phyloP scores from a whole-genome alignment of 2,797 vertebrate genomes.

The Micrastur ruficollis region DNA sequence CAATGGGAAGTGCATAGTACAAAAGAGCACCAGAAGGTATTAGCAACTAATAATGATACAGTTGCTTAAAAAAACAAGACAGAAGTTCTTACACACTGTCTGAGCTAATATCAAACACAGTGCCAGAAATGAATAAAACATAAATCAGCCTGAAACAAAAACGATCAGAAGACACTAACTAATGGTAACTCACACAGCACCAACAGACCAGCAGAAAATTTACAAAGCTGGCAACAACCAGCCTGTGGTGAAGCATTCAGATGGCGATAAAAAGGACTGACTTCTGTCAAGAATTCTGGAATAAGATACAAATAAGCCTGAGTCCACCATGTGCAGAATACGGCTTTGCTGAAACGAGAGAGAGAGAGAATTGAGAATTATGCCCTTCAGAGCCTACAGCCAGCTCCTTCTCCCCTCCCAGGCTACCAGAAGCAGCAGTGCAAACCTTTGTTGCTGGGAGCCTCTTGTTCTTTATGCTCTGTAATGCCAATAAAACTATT shows the following conservation, averaged over 20 bases:
- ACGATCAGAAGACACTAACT: background rate
- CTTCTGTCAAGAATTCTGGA: no score
- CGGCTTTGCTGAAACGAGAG: background rate
- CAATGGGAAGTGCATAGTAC: background rate
- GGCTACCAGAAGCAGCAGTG: background rate
- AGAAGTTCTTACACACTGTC: background rate
- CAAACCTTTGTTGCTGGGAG: background rate
- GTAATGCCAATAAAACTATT: background rate
- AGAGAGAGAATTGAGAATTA: background rate
- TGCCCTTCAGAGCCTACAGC: background rate
- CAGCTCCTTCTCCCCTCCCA: background rate
- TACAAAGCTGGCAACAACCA: background rate
- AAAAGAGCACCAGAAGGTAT: background rate
- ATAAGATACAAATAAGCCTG: background rate
- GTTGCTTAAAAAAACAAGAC: background rate
- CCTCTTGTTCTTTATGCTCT: background rate
- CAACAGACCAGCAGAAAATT: background rate
- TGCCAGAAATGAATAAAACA: background rate
- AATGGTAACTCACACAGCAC: background rate
- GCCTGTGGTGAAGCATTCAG: background rate
- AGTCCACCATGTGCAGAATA: background rate
- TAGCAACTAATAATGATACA: background rate
- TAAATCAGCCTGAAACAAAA: background rate
- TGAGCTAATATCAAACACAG: background rate
- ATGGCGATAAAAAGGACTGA: background rate